Percentiles rank a stretch among this genome's conserved stretches.
Evolutionary conservation across 2,113 vertebrate genomes (phyloP).

Genomic region (Crotophaga sulcirostris): DNA sequence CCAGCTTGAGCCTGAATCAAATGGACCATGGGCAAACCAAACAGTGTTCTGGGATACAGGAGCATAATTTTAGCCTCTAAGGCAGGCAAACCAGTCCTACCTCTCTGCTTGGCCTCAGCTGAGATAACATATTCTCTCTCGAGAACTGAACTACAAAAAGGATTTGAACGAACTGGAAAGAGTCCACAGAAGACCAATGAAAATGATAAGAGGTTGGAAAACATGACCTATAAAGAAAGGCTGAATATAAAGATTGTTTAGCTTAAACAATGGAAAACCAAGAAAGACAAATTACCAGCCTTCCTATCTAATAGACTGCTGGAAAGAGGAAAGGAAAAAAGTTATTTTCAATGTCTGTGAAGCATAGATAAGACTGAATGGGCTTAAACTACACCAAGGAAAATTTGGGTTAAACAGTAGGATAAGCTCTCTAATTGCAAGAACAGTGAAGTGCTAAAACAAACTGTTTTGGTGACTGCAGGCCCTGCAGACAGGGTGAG

Average conservation of each 20-base stretch:
- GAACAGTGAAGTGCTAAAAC: neutral
- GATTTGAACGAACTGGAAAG: neutral
- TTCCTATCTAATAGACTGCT: neutral
- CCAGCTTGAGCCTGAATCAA: neutral
- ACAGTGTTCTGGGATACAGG: neutral
- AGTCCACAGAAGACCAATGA: neutral
- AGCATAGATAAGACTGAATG: neutral
- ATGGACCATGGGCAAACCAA: neutral
- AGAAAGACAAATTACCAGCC: neutral
- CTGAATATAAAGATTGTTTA: neutral
- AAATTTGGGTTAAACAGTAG: neutral
- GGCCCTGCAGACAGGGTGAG: neutral
- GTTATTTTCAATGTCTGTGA: neutral
- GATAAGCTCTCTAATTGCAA: neutral
- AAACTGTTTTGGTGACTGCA: accelerated
- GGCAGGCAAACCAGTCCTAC: neutral
- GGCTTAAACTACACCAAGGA: neutral
- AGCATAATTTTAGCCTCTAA: neutral
- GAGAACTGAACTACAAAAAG: neutral
- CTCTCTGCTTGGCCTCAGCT: neutral
- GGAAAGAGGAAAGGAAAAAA: neutral
- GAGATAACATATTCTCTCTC: accelerated
- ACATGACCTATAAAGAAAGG: neutral
- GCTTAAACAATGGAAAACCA: conserved; percentile 13
- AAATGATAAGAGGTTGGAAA: neutral